Evolutionary conservation across 2,888 invertebrate species (phyloP), one percentile per base, ranked within the genome.

Genomic region (Rutpela maculata): DNA sequence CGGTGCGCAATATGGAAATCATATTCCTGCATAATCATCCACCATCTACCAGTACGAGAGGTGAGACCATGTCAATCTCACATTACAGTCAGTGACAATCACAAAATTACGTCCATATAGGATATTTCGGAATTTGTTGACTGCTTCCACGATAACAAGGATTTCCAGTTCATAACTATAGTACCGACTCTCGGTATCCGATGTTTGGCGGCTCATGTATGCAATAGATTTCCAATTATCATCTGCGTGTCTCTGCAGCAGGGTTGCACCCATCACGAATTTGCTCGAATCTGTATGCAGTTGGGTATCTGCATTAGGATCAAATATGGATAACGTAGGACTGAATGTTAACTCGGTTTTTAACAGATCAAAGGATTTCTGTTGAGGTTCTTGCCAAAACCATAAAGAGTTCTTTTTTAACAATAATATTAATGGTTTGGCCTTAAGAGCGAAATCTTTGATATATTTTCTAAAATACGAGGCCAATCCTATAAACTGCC

Each of bases 231-330:
- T 78, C 62, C 75, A 57, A 15, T 70, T 76, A 22, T 71, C 76
- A n/a, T 83, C 81, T 6, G 19, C 26, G 60, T 83, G 80, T 66
- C 66, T 66, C 75, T 86, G 85, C 10, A 85, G 11, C 15, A 85
- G 38, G 12, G 82, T 81, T 7, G 76, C 85, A 2, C 79, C 85
- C 11, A 85, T 18, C 0, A 85, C 84, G 6, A 67, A 9, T 31
- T 77, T 67, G 56, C 83, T 83, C 6, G 84, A 85, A 69, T 84
- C 84, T 1, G 83, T 83, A 68, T 85, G 84, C 5, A 83, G 4
- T 71, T 83, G 79, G 4, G 82, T 85, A 74, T 74, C 1, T 19
- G 31, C 12, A 7, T n/a, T 35, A 0, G 75, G 63, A 35, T 75
- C n/a, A n/a, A n/a, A n/a, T n/a, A n/a, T n/a, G n/a, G n/a, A n/a